Conservation (phyloP, 1,140 invertebrate genomes). For the Cyclina sinensis region DNA sequence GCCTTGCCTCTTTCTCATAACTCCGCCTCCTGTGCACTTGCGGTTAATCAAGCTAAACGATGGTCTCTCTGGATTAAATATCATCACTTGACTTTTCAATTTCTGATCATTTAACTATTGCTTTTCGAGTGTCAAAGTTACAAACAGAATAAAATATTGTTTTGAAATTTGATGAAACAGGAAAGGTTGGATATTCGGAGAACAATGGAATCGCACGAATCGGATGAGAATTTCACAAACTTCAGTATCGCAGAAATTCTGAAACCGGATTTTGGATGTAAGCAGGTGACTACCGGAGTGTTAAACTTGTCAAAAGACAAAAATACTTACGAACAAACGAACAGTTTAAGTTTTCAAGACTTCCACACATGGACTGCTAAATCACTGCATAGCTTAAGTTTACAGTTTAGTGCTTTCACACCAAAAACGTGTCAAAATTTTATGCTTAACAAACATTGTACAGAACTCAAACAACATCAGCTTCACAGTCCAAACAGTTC, state of each 20-base stretch:
- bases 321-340: neutral
- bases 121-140: neutral
- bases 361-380: conserved; percentile 36
- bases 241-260: conserved; percentile 79
- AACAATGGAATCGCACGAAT: conserved; percentile 33
- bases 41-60: conserved; percentile 53
- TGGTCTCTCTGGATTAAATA: conserved; percentile 29
- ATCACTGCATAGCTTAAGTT: neutral
- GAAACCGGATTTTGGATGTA: conserved; percentile 75
- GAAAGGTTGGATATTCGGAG: neutral
- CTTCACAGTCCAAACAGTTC: neutral
- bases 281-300: conserved; percentile 39
- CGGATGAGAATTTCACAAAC: conserved; percentile 69
- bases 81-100: conserved; percentile 67
- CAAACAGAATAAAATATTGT: conserved; percentile 6
- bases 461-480: neutral
- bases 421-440: conserved; percentile 17
- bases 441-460: conserved; percentile 7
- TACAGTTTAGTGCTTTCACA: conserved; percentile 45
- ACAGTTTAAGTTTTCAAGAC: neutral
- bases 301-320: conserved; percentile 43
- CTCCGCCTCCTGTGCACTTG: conserved; percentile 8
- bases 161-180: conserved; percentile 1
- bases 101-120: conserved; percentile 54
- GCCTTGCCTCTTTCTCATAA: neutral